phyloP scores from a whole-genome alignment of 1,140 invertebrate genomes.

The Choristoneura fumiferana region DNA sequence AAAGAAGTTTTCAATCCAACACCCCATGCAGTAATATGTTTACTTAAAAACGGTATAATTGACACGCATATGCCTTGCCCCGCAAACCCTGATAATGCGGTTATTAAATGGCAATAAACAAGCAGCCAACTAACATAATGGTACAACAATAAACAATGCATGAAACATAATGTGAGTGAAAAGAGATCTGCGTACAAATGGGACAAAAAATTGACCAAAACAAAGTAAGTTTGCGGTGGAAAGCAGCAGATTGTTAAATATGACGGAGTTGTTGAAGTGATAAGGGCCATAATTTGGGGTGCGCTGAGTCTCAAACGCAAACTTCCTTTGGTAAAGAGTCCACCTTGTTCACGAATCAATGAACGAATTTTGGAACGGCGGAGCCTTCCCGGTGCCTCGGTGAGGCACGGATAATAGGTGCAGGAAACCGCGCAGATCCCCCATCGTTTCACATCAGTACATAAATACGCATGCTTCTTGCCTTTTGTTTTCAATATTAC shows the following conservation, averaged over 20 bases:
- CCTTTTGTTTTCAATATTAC: conserved; percentile 64
- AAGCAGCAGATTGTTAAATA: conserved; percentile 6
- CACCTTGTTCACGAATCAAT: conserved; percentile 24
- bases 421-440: conserved; percentile 54
- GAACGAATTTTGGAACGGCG: conserved; percentile 23
- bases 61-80: conserved; percentile 13
- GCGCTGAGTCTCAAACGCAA: conserved; percentile 10
- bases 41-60: conserved; percentile 8
- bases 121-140: conserved; percentile 27
- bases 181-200: conserved; percentile 46
- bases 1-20: too few species aligned
- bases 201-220: conserved; percentile 21
- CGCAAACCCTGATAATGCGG: conserved; percentile 20
- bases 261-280: background rate
- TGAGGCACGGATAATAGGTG: conserved; percentile 26
- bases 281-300: conserved; percentile 13
- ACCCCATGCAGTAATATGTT: conserved; percentile 4
- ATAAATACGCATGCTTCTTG: conserved; percentile 81
- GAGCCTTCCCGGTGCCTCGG: conserved; percentile 21
- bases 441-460: conserved; percentile 45
- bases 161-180: conserved; percentile 39
- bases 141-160: conserved; percentile 28
- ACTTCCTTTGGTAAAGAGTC: conserved; percentile 20
- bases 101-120: conserved; percentile 30
- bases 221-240: conserved; percentile 17